Evolutionary conservation across 2,797 vertebrate species (phyloP), one percentile per base, ranked within the genome.

Genomic region (Lerista edwardsae): DNA sequence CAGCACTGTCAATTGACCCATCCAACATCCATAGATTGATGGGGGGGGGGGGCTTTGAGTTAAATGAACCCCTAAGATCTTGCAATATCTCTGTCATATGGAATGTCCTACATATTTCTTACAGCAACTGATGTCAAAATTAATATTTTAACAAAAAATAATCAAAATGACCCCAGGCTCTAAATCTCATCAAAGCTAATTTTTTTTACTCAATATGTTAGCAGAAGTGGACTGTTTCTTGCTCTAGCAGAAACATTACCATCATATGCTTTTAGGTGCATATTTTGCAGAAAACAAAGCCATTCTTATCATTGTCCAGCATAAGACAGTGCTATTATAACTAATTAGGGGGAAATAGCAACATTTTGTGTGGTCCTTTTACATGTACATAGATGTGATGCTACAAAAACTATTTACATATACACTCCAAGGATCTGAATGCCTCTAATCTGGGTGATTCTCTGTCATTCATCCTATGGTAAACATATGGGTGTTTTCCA

Each of bases 331-430:
- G 5, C 72, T 57, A 1, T 75, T 86, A 86, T 80, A 72, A 84
- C 23, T 76, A 59, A 55, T 67, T 84, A 69, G 2, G 21, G 36
- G 84, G 84, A 81, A 82, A 72, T 77, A 84, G 65, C 73, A 67
- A 65, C 65, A 29, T 83, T 91, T 93, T 83, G 34, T 51, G 89
- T 89, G 85, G 86, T 89, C 87, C 75, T 82, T 83, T 69, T 73
- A 84, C 77, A 87, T 73, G 83, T 84, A 71, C 34, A 36, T 39
- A 77, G 15, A 34, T 76, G 84, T 88, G 72, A 67, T 59, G 85
- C 36, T 90, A 75, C 76, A 86, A 75, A 69, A 82, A 6, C 12
- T 75, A 81, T 87, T 87, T 75, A 5, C 59, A 76, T 83, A 17
- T 69, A 82, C 80, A 34, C 62, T 74, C 85, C 12, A 84, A 84